Percentiles rank a stretch among this genome's conserved stretches.
phyloP scores from a whole-genome alignment of 2,113 vertebrate genomes.

The Tupaia tana region DNA sequence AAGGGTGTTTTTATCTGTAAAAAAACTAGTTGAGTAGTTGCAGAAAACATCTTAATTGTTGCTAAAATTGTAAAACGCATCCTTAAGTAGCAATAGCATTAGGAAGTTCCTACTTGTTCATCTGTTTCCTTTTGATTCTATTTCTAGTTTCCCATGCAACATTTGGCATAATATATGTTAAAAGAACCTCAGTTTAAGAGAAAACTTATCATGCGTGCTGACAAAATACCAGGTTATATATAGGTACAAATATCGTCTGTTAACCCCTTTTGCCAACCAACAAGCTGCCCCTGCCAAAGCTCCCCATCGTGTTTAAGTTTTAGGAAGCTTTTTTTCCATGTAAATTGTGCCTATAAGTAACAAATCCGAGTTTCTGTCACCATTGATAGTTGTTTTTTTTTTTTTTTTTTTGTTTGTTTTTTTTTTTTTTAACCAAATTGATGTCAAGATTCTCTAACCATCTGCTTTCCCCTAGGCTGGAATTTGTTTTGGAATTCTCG shows the following conservation, averaged over 20 bases:
- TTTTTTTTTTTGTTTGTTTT: too few relatives aligned
- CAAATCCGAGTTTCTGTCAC: neutral
- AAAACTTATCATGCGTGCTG: neutral
- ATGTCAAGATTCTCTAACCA: slow-evolving; percentile 30
- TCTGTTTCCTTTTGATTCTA: neutral
- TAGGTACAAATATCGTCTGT: neutral
- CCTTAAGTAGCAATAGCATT: neutral
- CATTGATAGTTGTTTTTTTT: neutral
- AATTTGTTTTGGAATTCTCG: slow-evolving; percentile 91
- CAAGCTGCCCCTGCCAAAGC: neutral
- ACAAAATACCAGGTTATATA: neutral
- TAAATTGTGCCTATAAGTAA: neutral
- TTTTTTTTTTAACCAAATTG: neutral
- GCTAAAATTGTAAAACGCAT: neutral
- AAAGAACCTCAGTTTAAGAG: neutral
- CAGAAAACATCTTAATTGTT: neutral
- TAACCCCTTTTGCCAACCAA: neutral
- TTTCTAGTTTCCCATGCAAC: neutral
- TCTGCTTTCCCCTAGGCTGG: slow-evolving; percentile 85
- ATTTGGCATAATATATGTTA: neutral
- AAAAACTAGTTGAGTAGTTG: neutral
- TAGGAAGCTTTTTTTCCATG: neutral
- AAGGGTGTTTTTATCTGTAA: neutral
- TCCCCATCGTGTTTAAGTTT: neutral
- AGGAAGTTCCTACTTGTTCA: neutral